Evolutionary conservation across 1,140 invertebrate species (phyloP), one percentile per base, ranked within the genome.

Genomic region (Scaptomyza graminum): DNA sequence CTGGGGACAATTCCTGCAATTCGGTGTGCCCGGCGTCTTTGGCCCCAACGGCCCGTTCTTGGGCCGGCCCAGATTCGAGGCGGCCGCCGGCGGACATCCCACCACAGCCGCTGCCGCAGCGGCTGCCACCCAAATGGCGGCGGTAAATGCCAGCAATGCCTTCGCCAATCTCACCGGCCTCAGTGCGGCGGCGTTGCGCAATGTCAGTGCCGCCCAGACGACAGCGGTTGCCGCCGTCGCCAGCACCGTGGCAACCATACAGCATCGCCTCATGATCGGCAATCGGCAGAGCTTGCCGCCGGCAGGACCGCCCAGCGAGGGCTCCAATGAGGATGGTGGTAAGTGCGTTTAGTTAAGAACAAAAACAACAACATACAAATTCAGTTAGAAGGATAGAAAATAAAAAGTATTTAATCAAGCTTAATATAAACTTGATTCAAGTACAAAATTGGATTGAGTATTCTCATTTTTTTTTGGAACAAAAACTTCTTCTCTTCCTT

Each of bases 271-370:
- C 31, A 81, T 92, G 82, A 91, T 90, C 13, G 88, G 87, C 49
- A 92, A 91, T 67, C 81, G 91, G 31, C 90, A 91, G 62, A 90
- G 76, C 37, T 54, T 90, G 67, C 79, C 82, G 63, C 90, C 89
- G 61, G 87, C 89, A 25, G 91, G 91, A 22, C 91, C 93, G 57
- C 93, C 93, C n/a, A 94, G 93, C 63, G 93, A 94, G 57, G 93
- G 93, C 65, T 94, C 93, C 18, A 94, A 94, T 68, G 93, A 94
- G 70, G 93, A 94, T 80, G 92, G 93, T 16, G 93, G 93, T 76
- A 92, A 93, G 60, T 63, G 1, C 51, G 7, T 9, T 34, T 0
- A 2, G 31, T 41, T 41, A 8, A 11, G 9, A 12, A 39, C 12
- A 12, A 39, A 12, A 12, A 11, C 12, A n/a, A 12, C 3, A n/a